Conservation (phyloP, 2,797 vertebrate genomes). For the Hoplostethus mediterraneus region DNA sequence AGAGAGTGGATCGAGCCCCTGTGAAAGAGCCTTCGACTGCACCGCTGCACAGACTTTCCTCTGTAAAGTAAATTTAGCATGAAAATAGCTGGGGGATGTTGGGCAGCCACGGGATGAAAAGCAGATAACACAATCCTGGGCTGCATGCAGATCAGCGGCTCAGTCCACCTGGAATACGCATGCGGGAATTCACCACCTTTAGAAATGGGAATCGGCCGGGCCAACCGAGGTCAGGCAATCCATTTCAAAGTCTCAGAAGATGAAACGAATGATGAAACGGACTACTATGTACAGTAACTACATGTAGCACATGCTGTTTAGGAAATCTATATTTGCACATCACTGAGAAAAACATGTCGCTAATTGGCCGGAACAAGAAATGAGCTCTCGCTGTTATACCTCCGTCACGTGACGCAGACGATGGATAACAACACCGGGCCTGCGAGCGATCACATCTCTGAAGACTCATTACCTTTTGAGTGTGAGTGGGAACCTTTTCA, state of each 20-base stretch:
- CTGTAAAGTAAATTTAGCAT: conserved; percentile 37
- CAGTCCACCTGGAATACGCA: conserved; percentile 16
- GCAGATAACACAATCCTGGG: conserved; percentile 20
- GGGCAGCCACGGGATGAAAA: conserved; percentile 18
- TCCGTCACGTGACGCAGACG: conserved; percentile 4
- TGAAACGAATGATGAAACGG: background rate
- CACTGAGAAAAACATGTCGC: background rate
- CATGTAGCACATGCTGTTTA: background rate
- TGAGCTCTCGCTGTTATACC: background rate
- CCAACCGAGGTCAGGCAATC: conserved; percentile 11
- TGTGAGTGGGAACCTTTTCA: conserved; percentile 37
- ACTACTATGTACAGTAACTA: background rate
- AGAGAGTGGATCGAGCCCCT: conserved; percentile 13
- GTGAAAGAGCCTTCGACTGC: conserved; percentile 31
- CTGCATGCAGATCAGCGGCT: conserved; percentile 34
- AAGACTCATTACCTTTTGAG: conserved; percentile 46
- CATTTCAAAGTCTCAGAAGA: conserved; percentile 1
- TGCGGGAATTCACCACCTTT: background rate
- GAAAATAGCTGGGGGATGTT: conserved; percentile 35
- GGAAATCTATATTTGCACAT: background rate
- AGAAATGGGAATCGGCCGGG: conserved; percentile 9
- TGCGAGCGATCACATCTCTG: conserved; percentile 34
- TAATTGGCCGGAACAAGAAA: background rate
- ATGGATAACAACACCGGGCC: background rate
- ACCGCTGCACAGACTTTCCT: conserved; percentile 19